phyloP scores from a whole-genome alignment of 1,140 invertebrate species.

The Brachionus rotundiformis region DNA sequence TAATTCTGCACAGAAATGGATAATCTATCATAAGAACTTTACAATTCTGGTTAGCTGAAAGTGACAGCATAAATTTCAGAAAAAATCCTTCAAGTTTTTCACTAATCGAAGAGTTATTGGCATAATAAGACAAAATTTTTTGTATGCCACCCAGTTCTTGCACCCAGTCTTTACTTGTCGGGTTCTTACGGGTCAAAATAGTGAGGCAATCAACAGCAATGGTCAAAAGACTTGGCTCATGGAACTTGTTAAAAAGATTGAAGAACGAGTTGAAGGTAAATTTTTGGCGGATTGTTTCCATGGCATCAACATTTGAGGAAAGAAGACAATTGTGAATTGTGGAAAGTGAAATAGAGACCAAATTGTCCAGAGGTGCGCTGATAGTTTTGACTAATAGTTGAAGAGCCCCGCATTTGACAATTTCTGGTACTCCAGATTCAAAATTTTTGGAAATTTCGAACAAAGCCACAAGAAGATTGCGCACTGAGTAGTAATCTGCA shows the following conservation, averaged over 20 bases:
- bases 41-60: background rate
- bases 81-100: background rate
- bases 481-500: background rate
- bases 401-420: background rate
- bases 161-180: background rate
- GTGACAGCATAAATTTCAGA: background rate
- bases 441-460: constrained; percentile 17
- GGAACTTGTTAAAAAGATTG: background rate
- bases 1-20: background rate
- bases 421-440: background rate
- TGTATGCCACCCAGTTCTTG: background rate
- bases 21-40: background rate
- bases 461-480: background rate
- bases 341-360: background rate
- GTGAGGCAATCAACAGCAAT: background rate
- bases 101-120: background rate
- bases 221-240: background rate
- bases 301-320: background rate
- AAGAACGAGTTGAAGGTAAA: background rate
- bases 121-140: background rate
- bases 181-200: background rate
- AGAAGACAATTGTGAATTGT: background rate
- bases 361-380: background rate
- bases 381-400: background rate
- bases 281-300: background rate